Conservation (phyloP, 92 coral and sea anemone species). For the Blastomussa wellsi region DNA sequence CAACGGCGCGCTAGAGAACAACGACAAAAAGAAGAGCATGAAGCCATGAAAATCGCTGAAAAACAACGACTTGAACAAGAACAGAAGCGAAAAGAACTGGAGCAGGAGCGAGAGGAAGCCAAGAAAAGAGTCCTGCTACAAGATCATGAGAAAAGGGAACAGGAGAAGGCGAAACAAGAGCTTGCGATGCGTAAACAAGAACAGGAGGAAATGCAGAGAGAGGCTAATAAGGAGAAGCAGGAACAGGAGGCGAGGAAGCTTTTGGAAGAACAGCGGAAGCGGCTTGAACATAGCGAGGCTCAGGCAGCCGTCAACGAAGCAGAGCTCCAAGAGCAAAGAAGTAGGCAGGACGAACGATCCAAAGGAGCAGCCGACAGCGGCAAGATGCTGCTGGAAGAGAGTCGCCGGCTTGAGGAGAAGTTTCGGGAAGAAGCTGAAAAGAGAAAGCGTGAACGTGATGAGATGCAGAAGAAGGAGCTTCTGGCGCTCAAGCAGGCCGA, state of each 20-base stretch:
- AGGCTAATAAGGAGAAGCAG: constrained; percentile 34
- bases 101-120: constrained; percentile 50
- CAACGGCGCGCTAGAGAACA: constrained; percentile 46
- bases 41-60: constrained; percentile 54
- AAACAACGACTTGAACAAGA: constrained; percentile 46
- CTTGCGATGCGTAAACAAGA: constrained; percentile 42
- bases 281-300: constrained; percentile 23
- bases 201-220: constrained; percentile 42
- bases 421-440: constrained; percentile 57
- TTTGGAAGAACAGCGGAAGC: constrained; percentile 31
- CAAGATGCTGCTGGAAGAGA: constrained; percentile 24
- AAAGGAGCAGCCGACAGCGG: constrained; percentile 31
- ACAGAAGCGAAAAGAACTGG: constrained; percentile 43
- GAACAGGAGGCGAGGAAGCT: constrained; percentile 54
- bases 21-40: constrained; percentile 47
- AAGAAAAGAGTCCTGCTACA: constrained; percentile 44
- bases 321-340: constrained; percentile 36
- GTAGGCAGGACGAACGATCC: constrained; percentile 29
- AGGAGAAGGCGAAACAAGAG: constrained; percentile 45
- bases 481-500: constrained; percentile 54
- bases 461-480: constrained; percentile 60
- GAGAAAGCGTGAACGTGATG: constrained; percentile 35
- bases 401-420: constrained; percentile 44
- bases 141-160: constrained; percentile 50
- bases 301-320: constrained; percentile 32